These are phyloP conservation scores for Ctenosaura bakeri DNA, from an alignment of 2,797 vertebrate species.

Conservation along the genomic window DNA sequence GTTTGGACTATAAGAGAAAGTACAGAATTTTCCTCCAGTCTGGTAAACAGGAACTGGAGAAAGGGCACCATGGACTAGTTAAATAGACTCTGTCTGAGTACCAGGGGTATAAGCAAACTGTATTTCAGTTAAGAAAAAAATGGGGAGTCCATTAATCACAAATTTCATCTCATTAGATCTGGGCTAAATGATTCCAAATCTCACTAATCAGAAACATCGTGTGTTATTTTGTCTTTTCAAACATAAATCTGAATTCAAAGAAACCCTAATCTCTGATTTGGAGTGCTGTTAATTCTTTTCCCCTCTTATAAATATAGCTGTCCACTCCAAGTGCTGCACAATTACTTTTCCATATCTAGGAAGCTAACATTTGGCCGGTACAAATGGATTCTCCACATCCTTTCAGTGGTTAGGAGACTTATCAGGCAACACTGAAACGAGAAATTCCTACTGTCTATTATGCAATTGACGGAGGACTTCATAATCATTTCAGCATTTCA, in stretches of 20 bases:
- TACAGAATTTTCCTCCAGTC: not conserved
- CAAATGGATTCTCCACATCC: no score
- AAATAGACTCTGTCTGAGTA: not conserved
- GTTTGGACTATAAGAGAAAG: not conserved
- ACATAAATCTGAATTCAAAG: not conserved
- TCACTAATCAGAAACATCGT: no score
- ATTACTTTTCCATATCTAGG: no score
- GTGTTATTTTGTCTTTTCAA: not conserved
- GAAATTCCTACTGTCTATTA: no score
- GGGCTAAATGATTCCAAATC: no score
- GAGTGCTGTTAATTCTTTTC: not conserved
- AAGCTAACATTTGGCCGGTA: no score
- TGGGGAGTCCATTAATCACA: not conserved
- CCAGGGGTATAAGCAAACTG: not conserved
- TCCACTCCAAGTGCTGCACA: not conserved
- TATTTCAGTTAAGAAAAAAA: not conserved
- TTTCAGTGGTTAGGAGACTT: no score
- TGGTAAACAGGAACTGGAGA: not conserved
- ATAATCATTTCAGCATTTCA: no score
- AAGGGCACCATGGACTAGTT: not conserved
- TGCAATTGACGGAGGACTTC: no score
- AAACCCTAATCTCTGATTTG: not conserved
- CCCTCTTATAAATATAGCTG: not conserved
- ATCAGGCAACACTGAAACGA: no score
- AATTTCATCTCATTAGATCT: not conserved